Evolutionary conservation across 2,888 invertebrate species (phyloP), one percentile per base, ranked within the genome.

Genomic region (Platycheirus rosarum): DNA sequence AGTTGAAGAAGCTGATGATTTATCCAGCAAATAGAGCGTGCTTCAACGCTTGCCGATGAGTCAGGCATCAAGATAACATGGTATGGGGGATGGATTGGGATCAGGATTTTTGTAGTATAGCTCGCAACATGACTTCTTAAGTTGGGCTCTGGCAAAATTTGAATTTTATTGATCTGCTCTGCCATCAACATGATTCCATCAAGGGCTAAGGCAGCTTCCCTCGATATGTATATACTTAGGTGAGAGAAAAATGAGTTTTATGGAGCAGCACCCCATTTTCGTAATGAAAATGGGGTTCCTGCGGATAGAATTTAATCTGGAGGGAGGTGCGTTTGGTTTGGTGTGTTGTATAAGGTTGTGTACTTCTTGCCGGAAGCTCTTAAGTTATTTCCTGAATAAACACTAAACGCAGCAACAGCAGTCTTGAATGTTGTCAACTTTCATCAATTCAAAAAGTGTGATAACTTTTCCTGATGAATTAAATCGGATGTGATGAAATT

Each of bases 91-190:
- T 32, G 76, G 14, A 46, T 53, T 48, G 53, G 23, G 57, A 68
- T 49, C 37, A 60, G 63, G 68, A 76, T 76, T 82, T 77, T 66
- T 66, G 70, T 23, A 13, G 13, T 77, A 77, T n/a, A n/a, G n/a
- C 77, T 73, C 74, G 71, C 66, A 77, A 60, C 60, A 73, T 63
- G 71, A 77, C 62, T 77, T 55, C 82, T 82, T 82, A 76, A 82
- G 77, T 82, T 68, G 77, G 68, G 66, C 77, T 68, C 73, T 62
- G 76, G 71, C 26, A 55, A 68, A 82, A 82, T 82, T 82, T 82
- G 68, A 82, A 82, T 82, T 82, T 77, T 82, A 82, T 82, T 82
- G 82, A 82, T 82, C 77, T 77, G 68, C 68, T 82, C 77, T 77
- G 68, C 68, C 48, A 48, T 63, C 48, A 48, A 37, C 55, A 55